Evolutionary conservation across 2,797 vertebrate genomes (phyloP), one percentile per base, ranked within the genome.

Genomic region (Takifugu ocellatus): DNA sequence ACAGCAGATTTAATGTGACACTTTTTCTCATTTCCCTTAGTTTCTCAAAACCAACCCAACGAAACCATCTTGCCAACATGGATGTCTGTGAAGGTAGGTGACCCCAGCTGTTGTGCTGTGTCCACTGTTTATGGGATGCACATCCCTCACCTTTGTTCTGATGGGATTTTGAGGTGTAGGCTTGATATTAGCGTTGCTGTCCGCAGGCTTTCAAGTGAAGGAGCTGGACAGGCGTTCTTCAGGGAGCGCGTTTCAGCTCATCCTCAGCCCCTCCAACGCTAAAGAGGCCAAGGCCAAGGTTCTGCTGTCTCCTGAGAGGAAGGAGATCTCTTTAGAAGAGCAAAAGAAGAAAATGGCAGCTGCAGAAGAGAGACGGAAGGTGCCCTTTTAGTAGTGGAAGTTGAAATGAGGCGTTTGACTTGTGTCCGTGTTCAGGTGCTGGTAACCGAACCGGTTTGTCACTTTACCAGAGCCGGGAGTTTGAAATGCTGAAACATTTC

Each of bases 331-430:
- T 0, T 67, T 98, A 89, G 95, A 98, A 67, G 95, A 97, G 85
- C 97, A 97, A 63, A 93, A 98, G 87, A 95, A 92, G 90, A 99
- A 99, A 77, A 63, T 98, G 85, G 95, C 96, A 39, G 96, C 96
- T 1, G 96, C 96, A 9, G 96, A 98, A 74, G 96, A 97, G 88
- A 93, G 96, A 66, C 94, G 96, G 63, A 99, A 96, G 93, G 96
- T 98, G 88, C 4, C 0, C 0, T 14, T 16, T 16, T 29, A 1
- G 1, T 11, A 11, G 6, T 39, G 36, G 36, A 14, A 14, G 1
- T 33, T 3, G 12, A 14, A 39, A 14, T 39, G 36, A 14, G 4
- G 33, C 8, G 5, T 2, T 8, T 33, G 33, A 11, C 33, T 33
- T 5, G 27, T 3, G 33, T 33, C 8, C 8, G 9, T 2, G 7